Evolutionary conservation across 1,140 invertebrate species (phyloP), one percentile per base, ranked within the genome.

Genomic region (Macrosteles quadrilineatus): DNA sequence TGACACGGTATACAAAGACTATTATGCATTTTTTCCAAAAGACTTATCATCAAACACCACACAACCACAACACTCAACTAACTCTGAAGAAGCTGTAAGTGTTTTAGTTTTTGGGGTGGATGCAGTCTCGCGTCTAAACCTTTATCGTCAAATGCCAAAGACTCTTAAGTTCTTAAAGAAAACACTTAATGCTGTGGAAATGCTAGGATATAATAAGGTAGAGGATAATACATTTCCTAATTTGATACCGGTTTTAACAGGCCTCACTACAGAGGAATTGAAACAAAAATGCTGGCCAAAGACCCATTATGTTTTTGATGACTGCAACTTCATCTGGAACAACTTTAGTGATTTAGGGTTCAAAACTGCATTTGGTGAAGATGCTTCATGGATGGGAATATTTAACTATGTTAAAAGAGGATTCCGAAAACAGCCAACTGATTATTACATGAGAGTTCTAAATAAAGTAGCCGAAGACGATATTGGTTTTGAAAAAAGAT

Each of bases 91-190:
- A 72, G 70, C 65, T 12, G 45, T 72, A 1, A 72, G 63, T 50
- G 84, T 97, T 0, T 81, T 96, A 19, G 82, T 96, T 9, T 77
- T 96, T 25, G 95, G 94, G 0, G 82, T 87, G 1, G 87, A 88
- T 76, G 83, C 85, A 0, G 80, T 87, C 30, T 88, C 87, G 1
- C 77, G 85, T 23, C 76, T 85, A 23, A 87, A 87, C 76, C 84
- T 86, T 67, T 78, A 82, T 12, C 78, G 87, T 1, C 85, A 87
- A 71, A 81, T 88, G 79, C 82, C 81, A 1, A 73, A 77, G 47
- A 86, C 85, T 0, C 74, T 80, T 17, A 36, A 75, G 1, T 84
- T 81, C 67, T 75, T 88, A 0, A 73, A 77, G 1, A 70, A 78
- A n/a, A 69, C 79, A 6, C 69, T 82, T 30, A 73, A 74, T 11